Conservation (phyloP, 1,140 invertebrate species). For the Polypedilum pembai region DNA sequence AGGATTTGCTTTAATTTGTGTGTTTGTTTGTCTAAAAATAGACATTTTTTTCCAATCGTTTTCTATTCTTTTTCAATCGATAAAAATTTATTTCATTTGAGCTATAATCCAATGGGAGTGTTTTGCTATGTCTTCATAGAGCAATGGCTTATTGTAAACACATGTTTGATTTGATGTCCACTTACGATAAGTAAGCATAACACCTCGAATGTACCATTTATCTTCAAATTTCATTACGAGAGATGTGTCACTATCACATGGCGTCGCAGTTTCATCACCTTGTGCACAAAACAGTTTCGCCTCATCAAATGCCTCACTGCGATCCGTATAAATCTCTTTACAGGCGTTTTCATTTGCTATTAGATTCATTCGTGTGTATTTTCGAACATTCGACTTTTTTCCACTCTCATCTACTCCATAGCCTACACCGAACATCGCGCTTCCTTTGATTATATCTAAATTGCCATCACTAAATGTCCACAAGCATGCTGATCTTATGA, state of each 20-base stretch:
- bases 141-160: not conserved
- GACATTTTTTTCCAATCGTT: not conserved
- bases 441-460: not conserved
- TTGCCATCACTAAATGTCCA: not conserved
- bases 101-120: not conserved
- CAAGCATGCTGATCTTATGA: not conserved
- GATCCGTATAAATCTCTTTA: not conserved
- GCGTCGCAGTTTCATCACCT: not conserved
- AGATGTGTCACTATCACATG: slow-evolving; percentile 9
- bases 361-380: not conserved
- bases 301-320: not conserved
- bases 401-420: not conserved
- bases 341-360: not conserved
- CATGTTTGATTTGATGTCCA: not conserved
- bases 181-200: not conserved
- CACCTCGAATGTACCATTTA: slow-evolving; percentile 10
- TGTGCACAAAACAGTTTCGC: not conserved
- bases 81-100: not conserved
- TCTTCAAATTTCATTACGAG: not conserved
- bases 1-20: not conserved
- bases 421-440: not conserved
- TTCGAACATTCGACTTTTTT: not conserved
- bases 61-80: not conserved
- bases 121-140: not conserved
- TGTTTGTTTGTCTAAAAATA: not conserved